phyloP scores from a whole-genome alignment of 1,140 invertebrate genomes.

The Tribolium madens region DNA sequence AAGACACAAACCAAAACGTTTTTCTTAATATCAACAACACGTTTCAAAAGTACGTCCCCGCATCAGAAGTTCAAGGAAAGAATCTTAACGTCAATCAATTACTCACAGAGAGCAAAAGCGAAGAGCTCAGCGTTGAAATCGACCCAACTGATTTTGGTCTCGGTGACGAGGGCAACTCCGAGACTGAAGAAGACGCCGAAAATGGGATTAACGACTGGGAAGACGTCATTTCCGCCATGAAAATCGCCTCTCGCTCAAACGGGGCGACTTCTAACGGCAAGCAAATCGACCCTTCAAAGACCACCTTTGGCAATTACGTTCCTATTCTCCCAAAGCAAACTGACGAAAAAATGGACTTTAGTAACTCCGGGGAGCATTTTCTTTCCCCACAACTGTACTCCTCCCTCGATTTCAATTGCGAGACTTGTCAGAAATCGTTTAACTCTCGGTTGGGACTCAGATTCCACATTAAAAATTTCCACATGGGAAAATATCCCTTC shows the following conservation, averaged over 20 bases:
- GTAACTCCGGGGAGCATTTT: constrained; percentile 59
- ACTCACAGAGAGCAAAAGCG: constrained; percentile 58
- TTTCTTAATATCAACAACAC: constrained; percentile 61
- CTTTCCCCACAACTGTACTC: constrained; percentile 47
- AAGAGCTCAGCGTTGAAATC: constrained; percentile 63
- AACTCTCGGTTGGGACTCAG: constrained; percentile 51
- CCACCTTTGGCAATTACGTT: constrained; percentile 51
- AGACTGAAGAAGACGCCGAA: constrained; percentile 48
- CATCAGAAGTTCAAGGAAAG: neutral
- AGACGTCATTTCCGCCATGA: constrained; percentile 56
- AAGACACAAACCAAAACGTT: constrained; percentile 61
- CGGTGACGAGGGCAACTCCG: constrained; percentile 49
- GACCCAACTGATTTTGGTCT: constrained; percentile 59
- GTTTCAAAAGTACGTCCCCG: constrained; percentile 59
- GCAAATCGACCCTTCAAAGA: constrained; percentile 46
- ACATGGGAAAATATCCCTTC: constrained; percentile 60
- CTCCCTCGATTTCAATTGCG: constrained; percentile 52
- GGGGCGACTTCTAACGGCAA: constrained; percentile 33
- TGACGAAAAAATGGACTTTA: constrained; percentile 53
- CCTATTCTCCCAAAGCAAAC: constrained; percentile 59
- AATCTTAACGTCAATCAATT: constrained; percentile 54
- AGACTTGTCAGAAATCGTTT: constrained; percentile 57
- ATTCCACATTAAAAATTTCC: constrained; percentile 59
- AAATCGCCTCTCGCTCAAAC: constrained; percentile 47
- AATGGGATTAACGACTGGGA: constrained; percentile 56